Base-by-base conservation (phyloP, 2,888 invertebrate species). In the Lasiommata megera region DNA sequence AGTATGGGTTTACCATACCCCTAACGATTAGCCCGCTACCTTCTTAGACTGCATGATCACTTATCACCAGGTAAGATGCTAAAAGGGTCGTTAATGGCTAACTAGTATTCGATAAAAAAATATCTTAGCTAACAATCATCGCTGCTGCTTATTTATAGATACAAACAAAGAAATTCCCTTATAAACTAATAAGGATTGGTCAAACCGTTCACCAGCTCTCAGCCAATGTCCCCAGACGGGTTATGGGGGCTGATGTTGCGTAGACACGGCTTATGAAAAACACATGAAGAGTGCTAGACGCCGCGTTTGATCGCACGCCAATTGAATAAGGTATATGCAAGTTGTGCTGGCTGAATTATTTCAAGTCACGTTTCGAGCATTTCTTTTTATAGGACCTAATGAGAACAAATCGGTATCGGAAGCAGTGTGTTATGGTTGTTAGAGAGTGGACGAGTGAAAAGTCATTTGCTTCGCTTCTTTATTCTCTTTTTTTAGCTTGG, bases 171-270 rank as follows among this genome's bases (percentile, higher is more conserved):
- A 23, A 23, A 3, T 2, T 3, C 2, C 2, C 5, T 2, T 3
- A 23, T 23, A 23, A 23, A n/a, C n/a, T 23, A 23, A 23, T 23
- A 23, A 34, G 11, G 9, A 11, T 9, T 34, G 3, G 11, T 11
- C 11, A 11, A 34, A 34, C 34, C 11, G 17, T 9, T 34, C 16
- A 70, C 46, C 5, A 16, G 46, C 9, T 31, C 46, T 46, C 29
- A 31, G 31, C 11, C 46, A 31, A 31, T 31, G 67, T 63, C 61
- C 67, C 66, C 56, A 65, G 72, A 76, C 79, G 71, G 68, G 77
- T 76, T 75, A 69, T 63, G 58, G 70, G 73, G 73, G 71, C 71
- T 73, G 72, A 71, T 70, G 71, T 73, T 68, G 48, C 58, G 61
- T 59, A 63, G 52, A 54, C 50, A 58, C 43, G 47, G 17, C 51